phyloP scores from a whole-genome alignment of 2,113 vertebrate species.

The Pampusana beccarii region DNA sequence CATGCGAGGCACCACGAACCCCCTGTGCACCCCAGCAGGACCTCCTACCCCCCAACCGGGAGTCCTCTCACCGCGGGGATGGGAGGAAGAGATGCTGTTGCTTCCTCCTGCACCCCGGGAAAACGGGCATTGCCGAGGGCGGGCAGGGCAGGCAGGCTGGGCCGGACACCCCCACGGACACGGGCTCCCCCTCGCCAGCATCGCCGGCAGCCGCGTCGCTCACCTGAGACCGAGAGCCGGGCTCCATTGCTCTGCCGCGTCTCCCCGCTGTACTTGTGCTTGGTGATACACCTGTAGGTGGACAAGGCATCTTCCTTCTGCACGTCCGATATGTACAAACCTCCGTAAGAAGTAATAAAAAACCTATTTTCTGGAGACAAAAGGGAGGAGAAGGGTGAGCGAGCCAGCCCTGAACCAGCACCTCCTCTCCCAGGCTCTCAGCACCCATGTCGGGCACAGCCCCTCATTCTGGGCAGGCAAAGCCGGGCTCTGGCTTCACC shows the following conservation, averaged over 20 bases:
- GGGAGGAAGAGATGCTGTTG: fast-evolving
- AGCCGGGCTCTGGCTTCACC: background rate
- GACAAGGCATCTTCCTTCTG: conserved; percentile 99
- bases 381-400: conserved; percentile 40
- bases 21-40: fast-evolving
- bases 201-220: fast-evolving
- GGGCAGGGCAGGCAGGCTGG: background rate
- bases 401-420: background rate
- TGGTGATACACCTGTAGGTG: conserved; percentile 98
- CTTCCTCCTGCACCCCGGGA: background rate
- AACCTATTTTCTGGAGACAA: conserved; percentile 92
- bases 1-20: fast-evolving
- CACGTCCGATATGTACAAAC: conserved; percentile 97
- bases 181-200: fast-evolving
- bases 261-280: conserved; percentile 98
- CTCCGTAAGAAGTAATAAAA: conserved; percentile 93
- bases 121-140: fast-evolving
- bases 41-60: fast-evolving
- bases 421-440: background rate
- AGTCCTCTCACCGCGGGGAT: fast-evolving
- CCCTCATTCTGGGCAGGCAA: background rate
- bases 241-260: conserved; percentile 98
- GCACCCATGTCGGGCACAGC: background rate
- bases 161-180: fast-evolving
- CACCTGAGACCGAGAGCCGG: conserved; percentile 96